A percentile compares a stretch with the other conserved stretches of the same genome.
Conservation (phyloP, 2,113 vertebrate species). For the Scopus umbretta region DNA sequence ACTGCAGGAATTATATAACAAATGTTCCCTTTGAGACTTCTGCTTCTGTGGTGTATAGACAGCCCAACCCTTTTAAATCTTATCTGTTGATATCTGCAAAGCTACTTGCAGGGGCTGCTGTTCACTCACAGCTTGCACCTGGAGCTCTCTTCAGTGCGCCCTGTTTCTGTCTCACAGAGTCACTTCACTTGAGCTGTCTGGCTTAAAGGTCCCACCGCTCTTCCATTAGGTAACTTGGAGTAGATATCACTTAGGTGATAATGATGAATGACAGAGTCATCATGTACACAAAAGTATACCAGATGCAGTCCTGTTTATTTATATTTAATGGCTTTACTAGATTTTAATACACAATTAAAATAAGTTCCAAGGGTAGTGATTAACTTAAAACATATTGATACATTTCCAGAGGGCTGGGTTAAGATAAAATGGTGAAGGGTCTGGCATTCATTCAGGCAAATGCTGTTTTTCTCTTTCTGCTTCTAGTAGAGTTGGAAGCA, state of each 20-base stretch:
- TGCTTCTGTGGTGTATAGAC: not conserved
- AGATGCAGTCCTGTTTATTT: not conserved
- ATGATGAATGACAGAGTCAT: not conserved
- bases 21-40: not conserved
- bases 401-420: not conserved
- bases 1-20: not conserved
- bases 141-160: not conserved
- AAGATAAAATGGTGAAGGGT: not conserved
- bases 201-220: not conserved
- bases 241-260: not conserved
- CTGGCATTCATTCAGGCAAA: not conserved
- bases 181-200: not conserved
- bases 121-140: not conserved
- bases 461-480: not conserved
- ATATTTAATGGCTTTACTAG: not conserved
- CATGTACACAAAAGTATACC: not conserved
- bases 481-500: not conserved
- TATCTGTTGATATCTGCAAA: not conserved
- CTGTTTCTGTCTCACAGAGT: not conserved
- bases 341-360: constrained; percentile 7
- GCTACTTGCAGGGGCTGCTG: not conserved
- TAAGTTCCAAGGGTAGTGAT: not conserved
- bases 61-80: not conserved
- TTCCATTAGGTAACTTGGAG: not conserved
- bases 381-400: not conserved